Evolutionary conservation across 2,113 vertebrate species (phyloP).

Genomic region (Hydropotes inermis): DNA sequence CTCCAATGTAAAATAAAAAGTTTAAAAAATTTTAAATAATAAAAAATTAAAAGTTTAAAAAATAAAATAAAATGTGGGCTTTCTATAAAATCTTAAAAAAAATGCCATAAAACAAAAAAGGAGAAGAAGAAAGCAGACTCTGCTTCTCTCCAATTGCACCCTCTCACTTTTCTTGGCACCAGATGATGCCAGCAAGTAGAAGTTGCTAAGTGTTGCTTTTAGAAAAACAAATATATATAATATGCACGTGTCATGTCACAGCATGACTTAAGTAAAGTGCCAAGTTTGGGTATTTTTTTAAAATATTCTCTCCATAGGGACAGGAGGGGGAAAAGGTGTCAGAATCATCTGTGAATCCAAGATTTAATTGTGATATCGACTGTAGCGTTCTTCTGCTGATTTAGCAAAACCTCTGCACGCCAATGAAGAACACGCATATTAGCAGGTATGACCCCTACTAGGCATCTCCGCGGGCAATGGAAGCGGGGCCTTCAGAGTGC

Average conservation of each 20-base stretch:
- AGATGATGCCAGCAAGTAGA: neutral
- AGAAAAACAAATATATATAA: neutral
- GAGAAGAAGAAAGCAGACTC: neutral
- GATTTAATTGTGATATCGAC: neutral
- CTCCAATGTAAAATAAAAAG: neutral
- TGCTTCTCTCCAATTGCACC: neutral
- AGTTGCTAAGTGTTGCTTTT: neutral
- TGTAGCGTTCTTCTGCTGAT: neutral
- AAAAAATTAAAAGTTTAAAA: neutral
- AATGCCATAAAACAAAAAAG: neutral
- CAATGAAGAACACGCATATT: fast-evolving
- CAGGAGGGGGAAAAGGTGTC: neutral
- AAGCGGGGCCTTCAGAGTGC: neutral
- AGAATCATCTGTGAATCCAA: constrained; percentile 9
- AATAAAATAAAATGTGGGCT: neutral
- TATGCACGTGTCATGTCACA: neutral
- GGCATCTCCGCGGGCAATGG: fast-evolving
- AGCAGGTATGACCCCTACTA: neutral
- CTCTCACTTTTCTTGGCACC: neutral
- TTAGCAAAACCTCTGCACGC: neutral
- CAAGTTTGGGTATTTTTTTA: neutral
- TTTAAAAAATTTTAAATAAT: neutral
- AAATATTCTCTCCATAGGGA: neutral
- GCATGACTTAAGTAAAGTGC: neutral
- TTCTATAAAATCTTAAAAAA: neutral